Conservation (phyloP, 2,113 vertebrate species). For the Cromileptes altivelis region DNA sequence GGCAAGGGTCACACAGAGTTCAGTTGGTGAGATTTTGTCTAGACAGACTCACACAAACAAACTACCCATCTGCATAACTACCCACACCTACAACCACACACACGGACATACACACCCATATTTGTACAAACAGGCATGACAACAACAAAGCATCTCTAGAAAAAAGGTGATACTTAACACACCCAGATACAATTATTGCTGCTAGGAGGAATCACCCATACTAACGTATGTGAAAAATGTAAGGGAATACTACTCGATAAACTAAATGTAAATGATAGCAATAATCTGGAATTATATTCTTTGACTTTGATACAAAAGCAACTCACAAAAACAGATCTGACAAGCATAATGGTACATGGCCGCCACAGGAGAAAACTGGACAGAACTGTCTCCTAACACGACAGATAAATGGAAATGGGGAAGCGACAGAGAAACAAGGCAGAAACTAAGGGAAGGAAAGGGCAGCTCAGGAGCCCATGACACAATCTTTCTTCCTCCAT, state of each 20-base stretch:
- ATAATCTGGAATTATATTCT: not conserved
- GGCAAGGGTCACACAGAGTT: slow-evolving; percentile 70
- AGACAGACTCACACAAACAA: slow-evolving; percentile 45
- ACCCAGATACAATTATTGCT: not conserved
- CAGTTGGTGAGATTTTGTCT: slow-evolving; percentile 57
- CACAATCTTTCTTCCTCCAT: slow-evolving; percentile 1
- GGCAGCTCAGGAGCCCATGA: not conserved
- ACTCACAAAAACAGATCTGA: not conserved
- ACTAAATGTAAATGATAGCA: not conserved
- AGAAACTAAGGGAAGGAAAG: not conserved
- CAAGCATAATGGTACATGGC: slow-evolving; percentile 12
- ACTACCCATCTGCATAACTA: not conserved
- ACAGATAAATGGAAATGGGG: not conserved
- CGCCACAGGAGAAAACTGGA: not conserved
- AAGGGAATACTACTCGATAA: not conserved
- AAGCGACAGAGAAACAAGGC: not conserved
- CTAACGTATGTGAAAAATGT: not conserved
- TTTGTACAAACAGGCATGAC: not conserved
- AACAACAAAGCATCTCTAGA: slow-evolving; percentile 11
- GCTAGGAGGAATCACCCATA: slow-evolving; percentile 2
- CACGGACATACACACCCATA: not conserved
- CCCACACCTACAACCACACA: not conserved
- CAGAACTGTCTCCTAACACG: not conserved
- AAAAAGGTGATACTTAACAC: slow-evolving; percentile 8
- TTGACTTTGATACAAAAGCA: not conserved